These are phyloP conservation scores for Danio albolineatus DNA, from an alignment of 2,797 vertebrate genomes.

Conservation along the genomic window DNA sequence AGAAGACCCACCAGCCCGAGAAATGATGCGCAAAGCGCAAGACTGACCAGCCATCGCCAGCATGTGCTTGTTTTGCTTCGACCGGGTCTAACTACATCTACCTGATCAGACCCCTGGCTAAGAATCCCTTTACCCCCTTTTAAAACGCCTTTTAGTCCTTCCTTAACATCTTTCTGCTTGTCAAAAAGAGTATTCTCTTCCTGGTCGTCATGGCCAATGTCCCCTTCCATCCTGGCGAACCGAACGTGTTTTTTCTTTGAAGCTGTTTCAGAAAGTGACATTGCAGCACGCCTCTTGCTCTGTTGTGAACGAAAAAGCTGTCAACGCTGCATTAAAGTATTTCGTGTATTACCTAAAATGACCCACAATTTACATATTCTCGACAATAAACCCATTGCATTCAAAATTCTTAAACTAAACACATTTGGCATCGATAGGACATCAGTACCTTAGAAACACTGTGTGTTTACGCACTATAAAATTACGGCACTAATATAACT, in stretches of 20 bases:
- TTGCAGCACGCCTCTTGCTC: slow-evolving; percentile 36
- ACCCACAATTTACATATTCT: slow-evolving; percentile 20
- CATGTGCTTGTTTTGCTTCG: slow-evolving; percentile 53
- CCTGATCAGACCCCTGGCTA: slow-evolving; percentile 56
- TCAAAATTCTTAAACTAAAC: background rate
- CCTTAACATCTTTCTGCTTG: slow-evolving; percentile 65
- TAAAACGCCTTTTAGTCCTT: slow-evolving; percentile 69
- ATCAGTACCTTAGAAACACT: background rate
- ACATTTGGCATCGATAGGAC: background rate
- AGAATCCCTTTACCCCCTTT: slow-evolving; percentile 62
- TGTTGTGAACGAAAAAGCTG: slow-evolving; percentile 10
- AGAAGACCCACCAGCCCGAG: slow-evolving; percentile 75
- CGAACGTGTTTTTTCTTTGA: slow-evolving; percentile 83
- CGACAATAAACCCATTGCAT: background rate
- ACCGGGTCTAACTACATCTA: slow-evolving; percentile 64
- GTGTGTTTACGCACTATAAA: background rate
- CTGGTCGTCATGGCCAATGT: slow-evolving; percentile 71
- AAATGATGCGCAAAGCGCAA: slow-evolving; percentile 77
- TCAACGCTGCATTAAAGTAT: background rate
- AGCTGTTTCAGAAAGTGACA: slow-evolving; percentile 61
- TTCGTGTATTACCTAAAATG: background rate
- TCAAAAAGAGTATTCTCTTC: slow-evolving; percentile 81
- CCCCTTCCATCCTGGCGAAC: slow-evolving; percentile 77
- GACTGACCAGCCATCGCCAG: slow-evolving; percentile 72
- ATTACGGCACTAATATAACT: background rate